Evolutionary conservation across 2,113 vertebrate genomes (phyloP).

Genomic region (Oostethus manadensis): DNA sequence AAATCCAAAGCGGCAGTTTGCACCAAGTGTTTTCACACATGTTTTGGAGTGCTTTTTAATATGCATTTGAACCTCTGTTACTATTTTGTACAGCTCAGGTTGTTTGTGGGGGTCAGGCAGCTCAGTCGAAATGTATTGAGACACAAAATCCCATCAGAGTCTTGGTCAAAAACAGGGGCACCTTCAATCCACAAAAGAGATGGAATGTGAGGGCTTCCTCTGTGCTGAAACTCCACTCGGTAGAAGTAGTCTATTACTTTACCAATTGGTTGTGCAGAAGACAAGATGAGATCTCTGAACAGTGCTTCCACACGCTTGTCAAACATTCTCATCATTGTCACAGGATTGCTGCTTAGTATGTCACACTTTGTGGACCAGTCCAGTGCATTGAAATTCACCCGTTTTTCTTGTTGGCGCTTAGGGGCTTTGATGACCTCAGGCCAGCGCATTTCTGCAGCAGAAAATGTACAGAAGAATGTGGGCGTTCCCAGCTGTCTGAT

Average conservation of each 20-base stretch:
- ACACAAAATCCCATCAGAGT: constrained; percentile 17
- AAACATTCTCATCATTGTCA: constrained; percentile 21
- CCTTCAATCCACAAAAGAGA: constrained; percentile 10
- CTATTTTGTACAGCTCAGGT: constrained; percentile 31
- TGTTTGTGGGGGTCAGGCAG: constrained; percentile 23
- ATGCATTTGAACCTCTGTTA: constrained; percentile 35
- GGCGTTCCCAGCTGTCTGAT: constrained; percentile 10
- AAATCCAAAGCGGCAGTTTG: constrained; percentile 34
- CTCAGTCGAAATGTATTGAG: constrained; percentile 31
- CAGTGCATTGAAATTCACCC: constrained; percentile 1
- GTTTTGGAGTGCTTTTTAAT: constrained; percentile 29
- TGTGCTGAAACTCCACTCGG: constrained; percentile 27
- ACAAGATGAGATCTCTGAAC: constrained; percentile 11
- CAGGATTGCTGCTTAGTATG: constrained; percentile 18
- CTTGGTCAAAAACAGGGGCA: constrained; percentile 4
- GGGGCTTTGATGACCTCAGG: constrained; percentile 16
- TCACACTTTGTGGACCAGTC: constrained; percentile 27
- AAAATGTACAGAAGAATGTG: constrained; percentile 21
- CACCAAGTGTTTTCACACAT: constrained; percentile 11
- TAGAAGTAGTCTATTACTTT: constrained; percentile 19
- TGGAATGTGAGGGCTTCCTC: constrained; percentile 27
- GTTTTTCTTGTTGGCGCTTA: constrained; percentile 28
- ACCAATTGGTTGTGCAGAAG: constrained; percentile 14
- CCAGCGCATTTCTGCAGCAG: constrained; percentile 33
- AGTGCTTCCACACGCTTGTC: constrained; percentile 19